phyloP scores from a whole-genome alignment of 1,140 invertebrate genomes.

The Drosophila mojavensis region DNA sequence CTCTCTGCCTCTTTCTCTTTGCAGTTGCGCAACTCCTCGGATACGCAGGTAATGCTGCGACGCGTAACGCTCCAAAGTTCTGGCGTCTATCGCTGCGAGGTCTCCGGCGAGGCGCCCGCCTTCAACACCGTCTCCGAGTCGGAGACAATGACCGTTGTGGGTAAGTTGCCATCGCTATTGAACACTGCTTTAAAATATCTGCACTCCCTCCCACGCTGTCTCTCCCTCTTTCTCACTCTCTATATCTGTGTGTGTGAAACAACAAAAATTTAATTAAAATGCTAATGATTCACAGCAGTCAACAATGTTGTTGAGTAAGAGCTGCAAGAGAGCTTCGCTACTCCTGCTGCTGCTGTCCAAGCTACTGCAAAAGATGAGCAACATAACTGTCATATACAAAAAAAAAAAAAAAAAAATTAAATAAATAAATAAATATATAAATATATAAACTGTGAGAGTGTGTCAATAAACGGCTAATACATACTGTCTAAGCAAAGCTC shows the following conservation, averaged over 20 bases:
- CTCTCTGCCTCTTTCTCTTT: conserved; percentile 54
- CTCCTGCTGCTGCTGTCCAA: not conserved
- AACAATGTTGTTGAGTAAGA: conserved; percentile 73
- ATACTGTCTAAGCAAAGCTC: too few relatives aligned
- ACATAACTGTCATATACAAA: conserved; percentile 66
- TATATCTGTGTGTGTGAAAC: conserved; percentile 29
- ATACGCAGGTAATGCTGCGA: conserved; percentile 87
- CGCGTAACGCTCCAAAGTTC: conserved; percentile 88
- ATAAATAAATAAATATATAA: too few relatives aligned
- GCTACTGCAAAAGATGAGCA: conserved; percentile 55
- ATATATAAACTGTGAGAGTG: too few relatives aligned
- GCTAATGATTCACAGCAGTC: conserved; percentile 69
- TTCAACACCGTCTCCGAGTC: conserved; percentile 91
- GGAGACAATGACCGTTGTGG: conserved; percentile 90
- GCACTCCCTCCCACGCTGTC: too few relatives aligned
- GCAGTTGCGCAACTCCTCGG: conserved; percentile 88
- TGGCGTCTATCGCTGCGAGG: conserved; percentile 91
- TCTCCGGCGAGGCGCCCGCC: conserved; percentile 90
- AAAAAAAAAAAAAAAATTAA: too few relatives aligned
- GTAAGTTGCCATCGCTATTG: conserved; percentile 85
- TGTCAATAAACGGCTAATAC: too few relatives aligned
- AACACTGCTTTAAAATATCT: conserved; percentile 4
- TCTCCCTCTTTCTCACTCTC: too few relatives aligned
- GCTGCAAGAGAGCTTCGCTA: conserved; percentile 29
- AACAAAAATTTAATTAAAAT: conserved; percentile 81